Percentiles rank a stretch among this genome's conserved stretches.
Conservation (phyloP, 2,797 vertebrate genomes). For the Malurus splendens region DNA sequence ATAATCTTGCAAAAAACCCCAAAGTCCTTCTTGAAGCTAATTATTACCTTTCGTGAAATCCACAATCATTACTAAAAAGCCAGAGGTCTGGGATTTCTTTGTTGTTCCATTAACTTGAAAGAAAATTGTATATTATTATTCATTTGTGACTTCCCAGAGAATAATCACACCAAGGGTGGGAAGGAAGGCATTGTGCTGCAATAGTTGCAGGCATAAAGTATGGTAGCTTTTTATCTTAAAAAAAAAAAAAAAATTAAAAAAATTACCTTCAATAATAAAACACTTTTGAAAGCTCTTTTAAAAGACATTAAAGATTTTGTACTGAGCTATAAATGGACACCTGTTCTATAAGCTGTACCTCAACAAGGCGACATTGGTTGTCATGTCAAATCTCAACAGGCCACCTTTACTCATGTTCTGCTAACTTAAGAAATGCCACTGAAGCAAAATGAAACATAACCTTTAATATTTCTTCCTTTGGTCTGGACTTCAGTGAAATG, state of each 20-base stretch:
- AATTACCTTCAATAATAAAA: not conserved
- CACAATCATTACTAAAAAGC: constrained; percentile 41
- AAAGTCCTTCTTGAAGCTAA: not conserved
- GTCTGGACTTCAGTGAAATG: constrained; percentile 65
- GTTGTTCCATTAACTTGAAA: not conserved
- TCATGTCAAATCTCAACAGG: constrained; percentile 79
- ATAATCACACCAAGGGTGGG: not conserved
- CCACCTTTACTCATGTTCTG: constrained; percentile 62
- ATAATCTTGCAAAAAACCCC: not conserved
- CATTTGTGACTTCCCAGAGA: not conserved
- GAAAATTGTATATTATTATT: not conserved
- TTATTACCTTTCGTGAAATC: constrained; percentile 50
- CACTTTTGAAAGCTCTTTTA: constrained; percentile 52
- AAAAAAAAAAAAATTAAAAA: not conserved
- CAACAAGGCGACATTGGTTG: constrained; percentile 67
- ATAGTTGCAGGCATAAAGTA: not conserved
- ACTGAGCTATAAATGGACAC: constrained; percentile 69
- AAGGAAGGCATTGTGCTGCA: not conserved
- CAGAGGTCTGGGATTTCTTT: constrained; percentile 4
- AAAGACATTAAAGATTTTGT: constrained; percentile 65
- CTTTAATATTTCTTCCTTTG: constrained; percentile 82
- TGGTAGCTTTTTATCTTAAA: not conserved
- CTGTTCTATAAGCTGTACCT: constrained; percentile 67
- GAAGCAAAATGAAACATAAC: constrained; percentile 76
- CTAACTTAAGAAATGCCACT: constrained; percentile 67